Conservation (phyloP, 2,797 vertebrate genomes). For the Eospalax fontanierii region DNA sequence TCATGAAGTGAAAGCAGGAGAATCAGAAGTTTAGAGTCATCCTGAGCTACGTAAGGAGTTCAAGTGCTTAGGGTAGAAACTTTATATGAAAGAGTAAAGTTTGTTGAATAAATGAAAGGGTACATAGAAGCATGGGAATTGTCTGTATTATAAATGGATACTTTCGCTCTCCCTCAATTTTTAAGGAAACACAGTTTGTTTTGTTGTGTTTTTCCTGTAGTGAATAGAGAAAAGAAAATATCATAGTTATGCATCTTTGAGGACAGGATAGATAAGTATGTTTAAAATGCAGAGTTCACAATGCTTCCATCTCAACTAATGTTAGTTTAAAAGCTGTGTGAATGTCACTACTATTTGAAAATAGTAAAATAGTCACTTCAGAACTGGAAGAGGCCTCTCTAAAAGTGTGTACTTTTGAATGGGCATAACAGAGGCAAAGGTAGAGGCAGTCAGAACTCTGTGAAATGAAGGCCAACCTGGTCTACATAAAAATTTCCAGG, state of each 20-base stretch:
- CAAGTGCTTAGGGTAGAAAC: neutral
- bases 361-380: neutral
- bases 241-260: neutral
- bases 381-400: conserved; percentile 33
- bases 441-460: no score
- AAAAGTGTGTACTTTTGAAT: conserved; percentile 3
- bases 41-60: neutral
- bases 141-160: neutral
- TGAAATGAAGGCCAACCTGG: no score
- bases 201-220: neutral
- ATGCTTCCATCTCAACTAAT: neutral
- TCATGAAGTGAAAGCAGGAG: neutral
- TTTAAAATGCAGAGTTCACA: neutral
- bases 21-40: neutral
- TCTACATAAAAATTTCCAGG: no score
- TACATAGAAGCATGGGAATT: neutral
- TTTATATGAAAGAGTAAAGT: neutral
- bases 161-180: neutral
- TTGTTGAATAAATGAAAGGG: neutral
- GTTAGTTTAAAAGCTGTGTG: neutral
- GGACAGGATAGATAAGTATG: neutral
- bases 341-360: neutral
- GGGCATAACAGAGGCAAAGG: no score
- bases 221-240: neutral
- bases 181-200: neutral